Evolutionary conservation across 2,113 vertebrate genomes (phyloP).

Genomic region (Corvus cornix): DNA sequence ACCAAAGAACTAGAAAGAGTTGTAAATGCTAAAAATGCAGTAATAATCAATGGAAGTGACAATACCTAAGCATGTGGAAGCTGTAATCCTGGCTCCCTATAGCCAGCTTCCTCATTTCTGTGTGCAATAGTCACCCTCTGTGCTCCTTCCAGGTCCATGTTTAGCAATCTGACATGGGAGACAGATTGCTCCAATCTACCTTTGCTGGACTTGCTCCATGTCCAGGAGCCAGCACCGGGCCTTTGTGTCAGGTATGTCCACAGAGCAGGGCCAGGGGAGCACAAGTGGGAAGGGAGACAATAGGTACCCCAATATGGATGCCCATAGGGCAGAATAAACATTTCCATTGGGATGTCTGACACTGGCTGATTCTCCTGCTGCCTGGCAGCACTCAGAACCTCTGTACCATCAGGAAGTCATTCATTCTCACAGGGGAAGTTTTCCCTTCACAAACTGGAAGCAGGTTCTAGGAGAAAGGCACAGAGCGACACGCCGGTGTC

Average conservation of each 20-base stretch:
- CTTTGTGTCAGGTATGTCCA: not conserved
- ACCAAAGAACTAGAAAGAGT: not conserved
- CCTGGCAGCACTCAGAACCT: not conserved
- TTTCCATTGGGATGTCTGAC: not conserved
- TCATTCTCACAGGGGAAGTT: not conserved
- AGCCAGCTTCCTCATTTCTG: not conserved
- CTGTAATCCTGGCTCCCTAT: not conserved
- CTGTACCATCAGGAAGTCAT: accelerated
- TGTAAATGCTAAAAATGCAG: not conserved
- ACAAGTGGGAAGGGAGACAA: not conserved
- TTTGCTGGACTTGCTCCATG: not conserved
- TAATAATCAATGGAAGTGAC: not conserved
- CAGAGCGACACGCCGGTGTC: not conserved
- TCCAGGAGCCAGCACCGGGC: not conserved
- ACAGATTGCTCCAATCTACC: not conserved
- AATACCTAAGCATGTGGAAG: not conserved
- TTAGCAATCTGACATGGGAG: not conserved
- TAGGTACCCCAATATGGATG: not conserved
- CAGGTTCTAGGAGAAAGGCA: not conserved
- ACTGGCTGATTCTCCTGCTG: not conserved
- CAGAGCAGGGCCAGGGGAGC: not conserved
- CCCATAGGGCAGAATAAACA: not conserved
- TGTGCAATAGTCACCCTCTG: not conserved
- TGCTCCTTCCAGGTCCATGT: not conserved
- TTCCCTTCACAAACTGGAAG: not conserved